Evolutionary conservation across 2,113 vertebrate species (phyloP).

Genomic region (Tachysurus fulvidraco): DNA sequence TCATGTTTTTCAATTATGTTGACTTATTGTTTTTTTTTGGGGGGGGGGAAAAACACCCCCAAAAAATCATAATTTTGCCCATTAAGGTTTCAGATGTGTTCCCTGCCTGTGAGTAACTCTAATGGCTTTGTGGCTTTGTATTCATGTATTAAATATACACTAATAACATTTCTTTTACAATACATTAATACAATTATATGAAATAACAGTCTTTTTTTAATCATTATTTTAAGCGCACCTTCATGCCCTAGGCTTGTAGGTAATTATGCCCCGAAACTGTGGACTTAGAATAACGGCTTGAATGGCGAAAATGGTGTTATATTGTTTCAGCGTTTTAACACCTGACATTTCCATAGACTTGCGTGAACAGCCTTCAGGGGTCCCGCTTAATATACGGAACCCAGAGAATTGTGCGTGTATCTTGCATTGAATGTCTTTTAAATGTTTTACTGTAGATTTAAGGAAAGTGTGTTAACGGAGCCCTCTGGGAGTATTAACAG

Average conservation of each 20-base stretch:
- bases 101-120: not conserved
- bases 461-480: constrained; percentile 31
- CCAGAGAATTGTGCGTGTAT: not conserved
- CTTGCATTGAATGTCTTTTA: not conserved
- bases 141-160: not conserved
- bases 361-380: not conserved
- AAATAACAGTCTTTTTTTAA: not conserved
- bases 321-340: not conserved
- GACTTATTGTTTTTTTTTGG: no score
- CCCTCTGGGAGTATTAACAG: not conserved
- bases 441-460: not conserved
- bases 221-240: not conserved
- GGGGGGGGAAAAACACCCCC: no score
- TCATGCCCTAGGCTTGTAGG: not conserved
- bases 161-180: not conserved
- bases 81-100: not conserved
- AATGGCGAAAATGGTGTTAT: not conserved
- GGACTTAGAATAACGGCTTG: not conserved
- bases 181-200: not conserved
- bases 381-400: not conserved
- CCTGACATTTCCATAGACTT: constrained; percentile 7
- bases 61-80: not conserved
- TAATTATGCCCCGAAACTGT: not conserved
- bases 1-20: no score
- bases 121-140: not conserved